Evolutionary conservation across 2,797 vertebrate genomes (phyloP).

Genomic region (Chrosomus eos): DNA sequence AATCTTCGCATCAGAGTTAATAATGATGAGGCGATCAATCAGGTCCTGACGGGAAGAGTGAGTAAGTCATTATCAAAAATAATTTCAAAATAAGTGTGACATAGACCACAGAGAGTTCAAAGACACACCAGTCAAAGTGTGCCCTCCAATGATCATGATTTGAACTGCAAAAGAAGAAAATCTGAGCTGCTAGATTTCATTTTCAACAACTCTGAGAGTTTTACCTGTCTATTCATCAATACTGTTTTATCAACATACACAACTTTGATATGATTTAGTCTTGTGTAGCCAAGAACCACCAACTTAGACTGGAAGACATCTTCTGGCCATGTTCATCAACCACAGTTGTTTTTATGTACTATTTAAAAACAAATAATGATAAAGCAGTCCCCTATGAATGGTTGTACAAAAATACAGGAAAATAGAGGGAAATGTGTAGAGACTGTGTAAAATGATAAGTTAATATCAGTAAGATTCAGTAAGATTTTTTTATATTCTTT

Average conservation of each 20-base stretch:
- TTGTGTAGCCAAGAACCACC: background rate
- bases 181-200: background rate
- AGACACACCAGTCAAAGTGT: slow-evolving; percentile 59
- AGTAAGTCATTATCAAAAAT: slow-evolving; percentile 40
- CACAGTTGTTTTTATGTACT: background rate
- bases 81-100: slow-evolving; percentile 21
- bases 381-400: background rate
- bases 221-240: no score
- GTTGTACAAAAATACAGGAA: background rate
- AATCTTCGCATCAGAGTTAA: slow-evolving; percentile 94
- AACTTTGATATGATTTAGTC: background rate
- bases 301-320: background rate
- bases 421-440: background rate
- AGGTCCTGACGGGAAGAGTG: slow-evolving; percentile 81
- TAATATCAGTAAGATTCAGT: background rate
- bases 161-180: slow-evolving; percentile 57
- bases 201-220: background rate
- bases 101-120: slow-evolving; percentile 19
- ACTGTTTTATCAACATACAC: background rate
- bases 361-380: background rate
- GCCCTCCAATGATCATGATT: slow-evolving; percentile 71
- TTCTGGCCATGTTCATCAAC: background rate
- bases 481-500: background rate
- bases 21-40: slow-evolving; percentile 91
- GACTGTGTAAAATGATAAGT: background rate